Evolutionary conservation across 2,113 vertebrate genomes (phyloP).

Genomic region (Bothrops jararaca): DNA sequence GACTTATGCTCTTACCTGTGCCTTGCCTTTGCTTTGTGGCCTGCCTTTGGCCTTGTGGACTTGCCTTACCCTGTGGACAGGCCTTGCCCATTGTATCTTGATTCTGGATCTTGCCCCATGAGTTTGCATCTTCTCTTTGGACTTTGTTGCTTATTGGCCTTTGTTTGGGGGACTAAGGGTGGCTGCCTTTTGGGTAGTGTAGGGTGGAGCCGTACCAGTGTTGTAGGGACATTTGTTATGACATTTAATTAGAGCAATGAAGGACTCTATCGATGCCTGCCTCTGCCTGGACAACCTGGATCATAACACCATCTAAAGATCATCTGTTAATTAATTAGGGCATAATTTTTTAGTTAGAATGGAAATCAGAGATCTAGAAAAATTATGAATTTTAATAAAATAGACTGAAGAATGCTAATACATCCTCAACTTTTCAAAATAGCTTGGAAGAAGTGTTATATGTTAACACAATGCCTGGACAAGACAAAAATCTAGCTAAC

Average conservation of each 20-base stretch:
- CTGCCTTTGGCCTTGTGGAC: too few relatives aligned
- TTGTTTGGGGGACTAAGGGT: neutral
- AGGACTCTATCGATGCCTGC: neutral
- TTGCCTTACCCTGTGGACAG: neutral
- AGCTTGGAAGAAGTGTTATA: neutral
- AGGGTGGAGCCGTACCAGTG: neutral
- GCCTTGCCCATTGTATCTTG: neutral
- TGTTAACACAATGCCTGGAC: neutral
- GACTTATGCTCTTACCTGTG: neutral
- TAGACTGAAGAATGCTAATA: neutral
- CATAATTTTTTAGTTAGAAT: neutral
- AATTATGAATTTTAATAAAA: neutral
- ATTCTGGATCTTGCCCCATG: neutral
- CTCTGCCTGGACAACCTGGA: neutral
- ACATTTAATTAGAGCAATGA: neutral
- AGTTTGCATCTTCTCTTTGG: neutral
- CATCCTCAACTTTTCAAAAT: neutral
- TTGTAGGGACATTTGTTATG: neutral
- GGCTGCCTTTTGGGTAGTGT: neutral
- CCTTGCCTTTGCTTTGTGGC: neutral
- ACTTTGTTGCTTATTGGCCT: neutral
- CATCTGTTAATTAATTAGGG: neutral
- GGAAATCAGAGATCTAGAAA: neutral
- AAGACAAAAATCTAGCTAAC: conserved; percentile 64
- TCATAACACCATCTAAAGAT: neutral